Percentiles rank a stretch among this genome's conserved stretches.
Conservation (phyloP, 2,797 vertebrate species). For the Nannoperca australis region DNA sequence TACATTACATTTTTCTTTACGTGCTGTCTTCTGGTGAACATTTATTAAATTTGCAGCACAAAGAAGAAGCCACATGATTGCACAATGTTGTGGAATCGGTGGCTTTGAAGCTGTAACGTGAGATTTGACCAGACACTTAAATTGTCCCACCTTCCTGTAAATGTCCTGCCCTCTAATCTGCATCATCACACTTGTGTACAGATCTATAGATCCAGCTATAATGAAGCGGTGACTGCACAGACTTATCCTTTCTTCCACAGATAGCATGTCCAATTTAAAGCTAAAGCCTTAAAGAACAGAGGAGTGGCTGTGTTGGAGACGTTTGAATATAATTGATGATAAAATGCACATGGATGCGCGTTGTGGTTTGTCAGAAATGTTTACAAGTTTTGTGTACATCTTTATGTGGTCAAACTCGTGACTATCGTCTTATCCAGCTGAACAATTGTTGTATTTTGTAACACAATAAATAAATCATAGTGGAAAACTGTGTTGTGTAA, state of each 20-base stretch:
- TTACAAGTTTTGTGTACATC: constrained; percentile 24
- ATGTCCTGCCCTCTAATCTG: constrained; percentile 8
- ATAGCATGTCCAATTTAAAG: not conserved
- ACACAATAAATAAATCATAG: constrained; percentile 1
- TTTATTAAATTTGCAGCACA: not conserved
- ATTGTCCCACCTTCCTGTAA: not conserved
- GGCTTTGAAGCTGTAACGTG: constrained; percentile 1
- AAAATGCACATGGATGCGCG: not conserved
- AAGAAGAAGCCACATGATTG: constrained; percentile 12
- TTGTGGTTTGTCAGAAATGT: constrained; percentile 7
- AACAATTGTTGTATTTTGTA: constrained; percentile 7
- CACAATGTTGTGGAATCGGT: constrained; percentile 2
- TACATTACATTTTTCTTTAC: not conserved
- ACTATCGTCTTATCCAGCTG: not conserved
- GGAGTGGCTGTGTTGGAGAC: not conserved
- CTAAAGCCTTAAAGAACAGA: not conserved
- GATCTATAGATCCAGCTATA: not conserved
- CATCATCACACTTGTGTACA: not conserved
- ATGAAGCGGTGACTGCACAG: not conserved
- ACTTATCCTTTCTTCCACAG: not conserved
- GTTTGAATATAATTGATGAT: constrained; percentile 16
- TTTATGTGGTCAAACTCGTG: not conserved
- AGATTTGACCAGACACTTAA: not conserved
- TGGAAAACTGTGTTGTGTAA: not conserved
- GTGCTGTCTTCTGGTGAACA: not conserved